A percentile compares a stretch with the other conserved stretches of the same genome.
Conservation (phyloP, 2,888 invertebrate genomes). For the Agrochola litura region DNA sequence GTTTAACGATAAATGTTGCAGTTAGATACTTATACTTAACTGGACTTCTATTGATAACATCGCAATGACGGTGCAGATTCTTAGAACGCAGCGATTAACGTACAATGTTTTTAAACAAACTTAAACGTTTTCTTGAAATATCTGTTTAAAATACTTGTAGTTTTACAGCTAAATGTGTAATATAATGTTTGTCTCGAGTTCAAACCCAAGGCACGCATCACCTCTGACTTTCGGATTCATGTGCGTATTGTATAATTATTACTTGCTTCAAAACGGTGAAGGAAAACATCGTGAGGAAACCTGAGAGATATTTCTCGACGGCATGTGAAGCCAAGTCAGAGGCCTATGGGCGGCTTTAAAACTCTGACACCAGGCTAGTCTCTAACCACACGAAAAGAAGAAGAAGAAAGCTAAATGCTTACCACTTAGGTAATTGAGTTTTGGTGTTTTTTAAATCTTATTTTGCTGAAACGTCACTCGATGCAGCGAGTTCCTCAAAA, state of each 20-base stretch:
- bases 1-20: slow-evolving; percentile 26
- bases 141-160: neutral
- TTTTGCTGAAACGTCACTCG: neutral
- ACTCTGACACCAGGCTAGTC: no score
- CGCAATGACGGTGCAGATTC: slow-evolving; percentile 33
- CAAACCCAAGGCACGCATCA: no score
- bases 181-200: no score
- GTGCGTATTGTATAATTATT: no score
- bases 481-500: neutral
- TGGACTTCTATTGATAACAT: slow-evolving; percentile 34
- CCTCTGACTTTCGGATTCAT: no score
- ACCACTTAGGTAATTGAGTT: neutral
- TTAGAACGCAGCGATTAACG: slow-evolving; percentile 6
- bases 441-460: neutral
- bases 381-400: no score
- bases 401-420: neutral
- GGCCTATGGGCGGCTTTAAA: no score
- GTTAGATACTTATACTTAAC: slow-evolving; percentile 12
- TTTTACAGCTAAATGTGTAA: neutral
- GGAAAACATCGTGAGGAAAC: no score
- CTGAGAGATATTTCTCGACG: no score
- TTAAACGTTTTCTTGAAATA: neutral
- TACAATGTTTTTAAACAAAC: neutral
- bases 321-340: no score
- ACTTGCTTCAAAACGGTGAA: no score